phyloP scores from a whole-genome alignment of 30 jellyfish, hydroid and myxozoan genomes.

The Rhopilema esculentum region DNA sequence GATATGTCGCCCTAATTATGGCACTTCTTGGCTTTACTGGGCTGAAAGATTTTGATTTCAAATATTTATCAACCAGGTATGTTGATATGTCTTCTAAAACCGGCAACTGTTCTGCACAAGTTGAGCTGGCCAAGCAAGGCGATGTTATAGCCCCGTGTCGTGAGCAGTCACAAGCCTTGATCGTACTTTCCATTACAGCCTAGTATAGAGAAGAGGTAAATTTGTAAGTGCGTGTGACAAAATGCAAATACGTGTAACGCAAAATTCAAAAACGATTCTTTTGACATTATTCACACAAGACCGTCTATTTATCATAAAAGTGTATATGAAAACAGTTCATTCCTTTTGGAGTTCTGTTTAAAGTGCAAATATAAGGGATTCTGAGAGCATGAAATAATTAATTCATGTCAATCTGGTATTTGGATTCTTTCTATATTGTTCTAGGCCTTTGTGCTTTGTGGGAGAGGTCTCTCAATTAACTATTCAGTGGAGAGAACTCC shows the following conservation, averaged over 20 bases:
- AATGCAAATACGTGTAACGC: background rate
- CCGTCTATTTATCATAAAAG: no score
- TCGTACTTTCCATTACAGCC: conserved; percentile 82
- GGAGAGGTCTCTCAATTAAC: no score
- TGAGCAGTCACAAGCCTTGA: conserved; percentile 68
- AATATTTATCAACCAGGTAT: conserved; percentile 46
- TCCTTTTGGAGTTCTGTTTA: no score
- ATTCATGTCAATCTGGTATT: no score
- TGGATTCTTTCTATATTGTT: no score
- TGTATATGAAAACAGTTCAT: no score
- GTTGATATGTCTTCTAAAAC: conserved; percentile 65
- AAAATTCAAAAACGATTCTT: no score
- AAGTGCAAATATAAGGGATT: no score
- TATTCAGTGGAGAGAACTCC: background rate
- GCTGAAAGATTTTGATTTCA: conserved; percentile 52
- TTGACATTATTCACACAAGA: no score
- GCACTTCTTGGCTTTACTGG: conserved; percentile 32
- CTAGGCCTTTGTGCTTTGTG: no score
- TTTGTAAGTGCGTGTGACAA: background rate
- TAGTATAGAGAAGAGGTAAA: background rate
- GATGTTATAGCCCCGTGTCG: conserved; percentile 5
- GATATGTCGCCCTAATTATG: conserved; percentile 45
- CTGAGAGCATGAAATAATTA: no score
- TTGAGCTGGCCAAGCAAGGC: conserved; percentile 57
- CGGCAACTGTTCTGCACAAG: conserved; percentile 66